Conservation (phyloP, 2,113 vertebrate genomes). For the Dasyornis broadbenti region DNA sequence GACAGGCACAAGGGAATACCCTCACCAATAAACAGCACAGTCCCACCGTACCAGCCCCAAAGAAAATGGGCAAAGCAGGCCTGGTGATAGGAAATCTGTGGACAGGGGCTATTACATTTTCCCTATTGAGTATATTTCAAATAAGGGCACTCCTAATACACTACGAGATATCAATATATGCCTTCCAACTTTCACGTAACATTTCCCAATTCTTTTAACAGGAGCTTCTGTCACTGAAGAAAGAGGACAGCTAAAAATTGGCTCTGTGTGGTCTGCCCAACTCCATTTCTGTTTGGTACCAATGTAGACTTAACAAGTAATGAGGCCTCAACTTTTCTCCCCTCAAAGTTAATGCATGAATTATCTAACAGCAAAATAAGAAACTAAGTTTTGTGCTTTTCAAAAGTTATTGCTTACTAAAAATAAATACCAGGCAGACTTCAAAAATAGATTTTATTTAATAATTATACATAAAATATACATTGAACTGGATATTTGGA, state of each 20-base stretch:
- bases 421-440: not conserved
- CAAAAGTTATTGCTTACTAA: not conserved
- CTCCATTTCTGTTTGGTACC: not conserved
- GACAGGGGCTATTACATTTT: not conserved
- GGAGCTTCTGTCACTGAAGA: not conserved
- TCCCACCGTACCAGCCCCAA: not conserved
- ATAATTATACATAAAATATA: not conserved
- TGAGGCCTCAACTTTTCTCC: not conserved
- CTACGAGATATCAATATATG: not conserved
- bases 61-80: not conserved
- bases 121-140: not conserved
- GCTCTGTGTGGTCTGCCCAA: not conserved
- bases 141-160: not conserved
- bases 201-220: not conserved
- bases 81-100: not conserved
- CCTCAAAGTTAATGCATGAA: not conserved
- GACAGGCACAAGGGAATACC: rapidly evolving
- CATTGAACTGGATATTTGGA: not conserved
- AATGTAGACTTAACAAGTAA: not conserved
- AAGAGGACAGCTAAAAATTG: not conserved
- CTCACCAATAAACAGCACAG: not conserved
- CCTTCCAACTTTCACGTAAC: not conserved
- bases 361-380: not conserved
- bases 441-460: slow-evolving; percentile 46
- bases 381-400: not conserved